phyloP scores from a whole-genome alignment of 2,888 invertebrate species.

The Apocheima hispidaria region DNA sequence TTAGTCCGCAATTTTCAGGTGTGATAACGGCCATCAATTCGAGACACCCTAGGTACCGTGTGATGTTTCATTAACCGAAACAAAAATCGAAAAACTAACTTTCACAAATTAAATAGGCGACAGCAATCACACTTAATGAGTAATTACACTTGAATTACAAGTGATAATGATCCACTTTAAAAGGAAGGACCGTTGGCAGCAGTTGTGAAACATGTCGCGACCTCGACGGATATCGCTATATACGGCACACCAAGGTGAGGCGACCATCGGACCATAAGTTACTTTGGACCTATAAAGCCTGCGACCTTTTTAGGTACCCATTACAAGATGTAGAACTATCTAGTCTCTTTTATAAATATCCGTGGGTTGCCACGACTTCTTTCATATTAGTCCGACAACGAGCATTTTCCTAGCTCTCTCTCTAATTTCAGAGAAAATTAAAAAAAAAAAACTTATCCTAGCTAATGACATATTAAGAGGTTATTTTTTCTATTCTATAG shows the following conservation, averaged over 20 bases:
- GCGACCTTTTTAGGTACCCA: constrained; percentile 45
- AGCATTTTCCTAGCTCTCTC: too few relatives aligned
- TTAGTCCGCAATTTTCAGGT: too few relatives aligned
- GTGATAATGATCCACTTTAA: constrained; percentile 62
- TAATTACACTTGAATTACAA: constrained; percentile 49
- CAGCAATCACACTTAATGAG: constrained; percentile 18
- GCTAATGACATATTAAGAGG: too few relatives aligned
- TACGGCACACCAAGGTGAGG: constrained; percentile 77
- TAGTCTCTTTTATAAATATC: constrained; percentile 32
- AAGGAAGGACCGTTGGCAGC: constrained; percentile 65
- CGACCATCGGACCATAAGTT: constrained; percentile 70
- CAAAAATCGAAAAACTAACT: neutral
- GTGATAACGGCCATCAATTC: constrained; percentile 38
- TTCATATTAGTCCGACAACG: too few relatives aligned
- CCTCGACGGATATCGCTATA: constrained; percentile 79
- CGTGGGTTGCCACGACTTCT: neutral
- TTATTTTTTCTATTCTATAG: too few relatives aligned
- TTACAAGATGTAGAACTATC: constrained; percentile 37
- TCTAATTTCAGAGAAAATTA: too few relatives aligned
- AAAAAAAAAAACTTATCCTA: too few relatives aligned
- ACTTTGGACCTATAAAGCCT: constrained; percentile 51
- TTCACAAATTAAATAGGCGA: neutral
- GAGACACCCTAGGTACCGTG: neutral
- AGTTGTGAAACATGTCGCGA: constrained; percentile 69
- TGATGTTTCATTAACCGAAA: constrained; percentile 1